Evolutionary conservation across 2,888 invertebrate genomes (phyloP), one percentile per base, ranked within the genome.

Genomic region (Perdita meconis): DNA sequence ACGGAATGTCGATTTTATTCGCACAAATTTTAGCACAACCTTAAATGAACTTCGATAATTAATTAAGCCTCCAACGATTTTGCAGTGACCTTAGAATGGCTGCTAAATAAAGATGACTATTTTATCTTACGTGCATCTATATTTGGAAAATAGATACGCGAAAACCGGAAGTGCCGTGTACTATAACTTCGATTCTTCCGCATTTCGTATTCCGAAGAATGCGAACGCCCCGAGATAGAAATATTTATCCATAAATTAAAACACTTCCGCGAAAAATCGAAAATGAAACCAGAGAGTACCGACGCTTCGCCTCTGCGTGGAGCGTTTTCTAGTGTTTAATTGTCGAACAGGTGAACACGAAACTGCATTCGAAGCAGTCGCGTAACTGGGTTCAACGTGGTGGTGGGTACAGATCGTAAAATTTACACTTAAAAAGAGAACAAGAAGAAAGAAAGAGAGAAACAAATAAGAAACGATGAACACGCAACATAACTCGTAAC

Each of bases 321-420:
- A 73, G 75, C 75, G 79, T 80, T 55, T 40, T 57, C 79, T 82
- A 73, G 80, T 81, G 79, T 68, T 81, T 75, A 80, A 80, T 66
- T 59, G 71, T 56, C 76, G 67, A 47, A 56, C 40, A 61, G 61
- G 68, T 50, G 57, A 56, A 19, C 61, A 60, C 26, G 22, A 30
- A 73, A 68, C 75, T 70, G 80, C 72, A n/a, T n/a, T n/a, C 53
- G 60, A 64, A 34, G 74, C 76, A 78, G 78, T 75, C 78, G 82
- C 82, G 82, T 87, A 85, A 86, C 79, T 83, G 87, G 86, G 87
- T 84, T 82, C 86, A 87, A 88, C 83, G 77, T 85, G 90, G 90
- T 89, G 90, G 86, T 89, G 90, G 90, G 90, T 90, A 89, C 60
- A 82, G 81, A 82, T 73, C 67, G 65, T 83, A 80, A 85, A 87